Conservation (phyloP, 2,113 vertebrate species). For the Sterrhoptilus dennistouni region DNA sequence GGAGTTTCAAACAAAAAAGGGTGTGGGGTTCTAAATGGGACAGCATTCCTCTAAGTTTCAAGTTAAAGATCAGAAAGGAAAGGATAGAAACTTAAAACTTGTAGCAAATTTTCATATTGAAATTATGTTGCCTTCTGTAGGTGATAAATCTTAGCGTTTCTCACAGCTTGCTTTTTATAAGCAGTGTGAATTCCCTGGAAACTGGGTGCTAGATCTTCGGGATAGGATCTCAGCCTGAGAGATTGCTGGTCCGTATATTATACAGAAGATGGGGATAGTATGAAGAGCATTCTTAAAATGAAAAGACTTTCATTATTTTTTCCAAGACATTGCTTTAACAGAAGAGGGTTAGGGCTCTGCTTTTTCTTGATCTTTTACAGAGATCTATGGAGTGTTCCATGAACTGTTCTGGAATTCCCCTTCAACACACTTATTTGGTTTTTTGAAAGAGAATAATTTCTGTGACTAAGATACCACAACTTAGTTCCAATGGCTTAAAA, state of each 20-base stretch:
- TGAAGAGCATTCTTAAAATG: background rate
- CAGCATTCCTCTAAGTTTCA: background rate
- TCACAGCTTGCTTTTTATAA: background rate
- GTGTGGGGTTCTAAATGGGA: background rate
- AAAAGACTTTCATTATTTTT: background rate
- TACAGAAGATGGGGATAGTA: background rate
- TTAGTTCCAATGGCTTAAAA: background rate
- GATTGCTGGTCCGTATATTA: background rate
- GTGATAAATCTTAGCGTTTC: background rate
- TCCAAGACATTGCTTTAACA: background rate
- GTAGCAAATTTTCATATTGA: background rate
- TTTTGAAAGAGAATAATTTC: background rate
- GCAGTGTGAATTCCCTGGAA: background rate
- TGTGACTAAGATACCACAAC: background rate
- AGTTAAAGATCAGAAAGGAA: background rate
- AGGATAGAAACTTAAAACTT: background rate
- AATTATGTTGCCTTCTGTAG: background rate
- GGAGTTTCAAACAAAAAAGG: background rate
- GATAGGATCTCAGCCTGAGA: background rate
- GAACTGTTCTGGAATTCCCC: background rate
- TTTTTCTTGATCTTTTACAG: background rate
- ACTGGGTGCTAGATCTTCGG: background rate
- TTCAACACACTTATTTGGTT: background rate
- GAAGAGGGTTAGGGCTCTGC: background rate
- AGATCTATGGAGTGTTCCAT: rapidly evolving